Evolutionary conservation across 2,888 invertebrate species (phyloP).

Genomic region (Hypolimnas misippus): DNA sequence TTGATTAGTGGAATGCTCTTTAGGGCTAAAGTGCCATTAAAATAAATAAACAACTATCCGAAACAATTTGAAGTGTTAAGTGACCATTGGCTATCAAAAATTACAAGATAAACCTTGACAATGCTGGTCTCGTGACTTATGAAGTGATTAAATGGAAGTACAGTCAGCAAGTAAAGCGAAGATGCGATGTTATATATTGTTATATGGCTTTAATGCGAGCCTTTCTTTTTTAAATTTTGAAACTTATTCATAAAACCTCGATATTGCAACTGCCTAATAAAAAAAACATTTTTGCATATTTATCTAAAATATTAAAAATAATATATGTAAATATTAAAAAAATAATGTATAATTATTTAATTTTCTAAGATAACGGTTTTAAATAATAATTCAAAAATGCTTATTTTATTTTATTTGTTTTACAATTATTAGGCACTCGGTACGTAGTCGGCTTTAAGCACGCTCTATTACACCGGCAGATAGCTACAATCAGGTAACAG

Average conservation of each 20-base stretch:
- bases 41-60: conserved; percentile 77
- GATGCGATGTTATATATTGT: neutral
- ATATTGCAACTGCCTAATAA: no score
- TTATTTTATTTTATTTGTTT: neutral
- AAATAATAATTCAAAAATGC: no score
- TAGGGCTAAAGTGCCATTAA: conserved; percentile 72
- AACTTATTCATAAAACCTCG: no score
- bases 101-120: conserved; percentile 78
- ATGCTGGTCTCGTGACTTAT: conserved; percentile 77
- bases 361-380: no score
- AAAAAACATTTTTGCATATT: no score
- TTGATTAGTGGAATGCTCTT: conserved; percentile 81
- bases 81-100: conserved; percentile 82
- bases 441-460: conserved; percentile 63
- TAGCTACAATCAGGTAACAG: conserved; percentile 80
- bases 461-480: conserved; percentile 64
- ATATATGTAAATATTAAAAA: no score
- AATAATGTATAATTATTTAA: no score
- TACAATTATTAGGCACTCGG: conserved; percentile 29
- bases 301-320: no score
- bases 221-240: neutral
- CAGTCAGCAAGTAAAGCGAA: conserved; percentile 50
- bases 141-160: conserved; percentile 76
- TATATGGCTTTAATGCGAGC: neutral
- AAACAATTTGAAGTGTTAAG: conserved; percentile 82